phyloP scores from a whole-genome alignment of 2,113 vertebrate species.

The Ctenodactylus gundi region DNA sequence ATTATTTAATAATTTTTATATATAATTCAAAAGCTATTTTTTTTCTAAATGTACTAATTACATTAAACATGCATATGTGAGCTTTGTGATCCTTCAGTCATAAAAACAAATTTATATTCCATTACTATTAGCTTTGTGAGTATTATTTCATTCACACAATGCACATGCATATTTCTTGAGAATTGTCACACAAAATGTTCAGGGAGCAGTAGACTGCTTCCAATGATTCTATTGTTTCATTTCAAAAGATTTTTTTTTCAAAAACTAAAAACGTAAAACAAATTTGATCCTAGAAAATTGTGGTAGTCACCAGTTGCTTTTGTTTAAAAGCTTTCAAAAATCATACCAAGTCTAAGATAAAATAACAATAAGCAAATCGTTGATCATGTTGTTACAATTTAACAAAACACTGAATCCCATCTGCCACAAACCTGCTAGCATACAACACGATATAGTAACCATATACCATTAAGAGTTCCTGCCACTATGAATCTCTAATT shows the following conservation, averaged over 20 bases:
- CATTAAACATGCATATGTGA: background rate
- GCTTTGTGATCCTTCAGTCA: background rate
- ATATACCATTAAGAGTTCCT: background rate
- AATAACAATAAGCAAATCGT: background rate
- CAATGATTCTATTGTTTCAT: background rate
- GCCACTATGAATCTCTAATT: background rate
- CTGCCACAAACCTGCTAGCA: background rate
- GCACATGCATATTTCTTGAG: background rate
- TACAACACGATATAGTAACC: background rate
- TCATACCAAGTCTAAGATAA: background rate
- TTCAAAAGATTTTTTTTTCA: background rate
- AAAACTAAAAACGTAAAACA: background rate
- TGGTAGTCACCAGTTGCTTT: background rate
- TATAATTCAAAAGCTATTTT: background rate
- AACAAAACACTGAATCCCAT: background rate
- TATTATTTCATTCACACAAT: background rate
- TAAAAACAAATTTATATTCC: background rate
- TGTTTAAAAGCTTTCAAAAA: background rate
- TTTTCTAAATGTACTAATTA: background rate
- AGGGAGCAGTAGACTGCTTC: background rate
- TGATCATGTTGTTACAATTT: background rate
- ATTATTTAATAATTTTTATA: background rate
- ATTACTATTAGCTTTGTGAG: background rate
- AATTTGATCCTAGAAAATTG: slow-evolving; percentile 15
- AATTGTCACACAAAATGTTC: background rate